Evolutionary conservation across 2,888 invertebrate species (phyloP).

Genomic region (Dichetophora obliterata): DNA sequence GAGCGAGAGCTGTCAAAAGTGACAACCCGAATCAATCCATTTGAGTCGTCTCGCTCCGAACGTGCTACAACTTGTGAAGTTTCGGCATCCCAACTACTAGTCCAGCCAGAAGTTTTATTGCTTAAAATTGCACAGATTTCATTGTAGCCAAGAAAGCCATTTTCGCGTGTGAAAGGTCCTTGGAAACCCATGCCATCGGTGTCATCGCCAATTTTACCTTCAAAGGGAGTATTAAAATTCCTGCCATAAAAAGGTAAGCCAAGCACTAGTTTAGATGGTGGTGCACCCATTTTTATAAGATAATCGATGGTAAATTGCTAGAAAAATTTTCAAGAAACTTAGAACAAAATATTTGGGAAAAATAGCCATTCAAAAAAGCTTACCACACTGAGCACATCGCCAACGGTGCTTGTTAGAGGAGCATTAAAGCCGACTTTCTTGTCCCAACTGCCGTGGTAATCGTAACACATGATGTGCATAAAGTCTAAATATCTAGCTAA

Average conservation of each 20-base stretch:
- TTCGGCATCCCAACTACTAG: slow-evolving; percentile 78
- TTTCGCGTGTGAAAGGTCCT: slow-evolving; percentile 83
- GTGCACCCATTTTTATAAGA: slow-evolving; percentile 80
- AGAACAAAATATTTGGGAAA: background rate
- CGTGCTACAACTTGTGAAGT: slow-evolving; percentile 69
- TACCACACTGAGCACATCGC: slow-evolving; percentile 77
- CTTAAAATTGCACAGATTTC: slow-evolving; percentile 80
- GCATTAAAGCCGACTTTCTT: slow-evolving; percentile 82
- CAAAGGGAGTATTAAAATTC: slow-evolving; percentile 74
- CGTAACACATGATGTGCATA: slow-evolving; percentile 90
- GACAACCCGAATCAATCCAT: slow-evolving; percentile 76
- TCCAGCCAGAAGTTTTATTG: slow-evolving; percentile 77
- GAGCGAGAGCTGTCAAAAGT: slow-evolving; percentile 83
- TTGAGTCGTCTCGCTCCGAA: slow-evolving; percentile 67
- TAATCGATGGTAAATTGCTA: slow-evolving; percentile 84
- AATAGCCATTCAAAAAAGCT: slow-evolving; percentile 59
- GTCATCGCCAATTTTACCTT: slow-evolving; percentile 65
- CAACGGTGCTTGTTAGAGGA: slow-evolving; percentile 73
- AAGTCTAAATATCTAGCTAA: slow-evolving; percentile 78
- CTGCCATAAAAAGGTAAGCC: slow-evolving; percentile 89
- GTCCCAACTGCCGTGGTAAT: slow-evolving; percentile 91
- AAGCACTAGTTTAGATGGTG: slow-evolving; percentile 82
- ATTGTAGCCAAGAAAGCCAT: slow-evolving; percentile 90
- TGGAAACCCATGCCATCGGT: slow-evolving; percentile 77
- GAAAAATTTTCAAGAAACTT: background rate